These are phyloP conservation scores for Callaeas wilsoni DNA, from an alignment of 2,113 vertebrate species.

Conservation along the genomic window DNA sequence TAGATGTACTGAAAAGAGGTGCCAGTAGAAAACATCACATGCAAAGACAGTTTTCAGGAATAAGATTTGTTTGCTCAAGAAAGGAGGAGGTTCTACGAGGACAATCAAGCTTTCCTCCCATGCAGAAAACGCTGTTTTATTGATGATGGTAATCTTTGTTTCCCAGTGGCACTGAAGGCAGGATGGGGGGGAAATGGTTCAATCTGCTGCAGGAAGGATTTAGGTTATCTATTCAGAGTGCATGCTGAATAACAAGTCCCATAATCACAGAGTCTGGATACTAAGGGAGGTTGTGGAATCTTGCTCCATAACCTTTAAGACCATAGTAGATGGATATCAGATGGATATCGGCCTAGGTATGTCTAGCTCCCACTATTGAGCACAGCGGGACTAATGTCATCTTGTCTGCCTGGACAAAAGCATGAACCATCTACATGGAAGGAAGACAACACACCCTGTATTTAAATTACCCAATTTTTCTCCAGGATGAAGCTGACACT, in stretches of 20 bases:
- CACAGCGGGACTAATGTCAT: background rate
- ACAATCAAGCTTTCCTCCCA: background rate
- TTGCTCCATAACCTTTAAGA: background rate
- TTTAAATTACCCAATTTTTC: background rate
- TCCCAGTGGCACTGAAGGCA: background rate
- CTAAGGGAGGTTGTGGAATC: background rate
- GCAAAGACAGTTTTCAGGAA: background rate
- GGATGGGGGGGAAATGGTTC: fast-evolving
- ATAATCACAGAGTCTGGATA: background rate
- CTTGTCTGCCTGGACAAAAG: background rate
- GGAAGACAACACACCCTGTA: background rate
- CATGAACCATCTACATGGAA: background rate
- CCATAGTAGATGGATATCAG: background rate
- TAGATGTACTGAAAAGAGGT: background rate
- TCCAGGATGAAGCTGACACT: background rate
- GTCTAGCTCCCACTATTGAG: background rate
- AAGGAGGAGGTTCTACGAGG: background rate
- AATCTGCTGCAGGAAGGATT: background rate
- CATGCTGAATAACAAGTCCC: background rate
- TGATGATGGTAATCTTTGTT: background rate
- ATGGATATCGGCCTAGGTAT: background rate
- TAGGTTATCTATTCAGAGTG: background rate
- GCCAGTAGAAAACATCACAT: background rate
- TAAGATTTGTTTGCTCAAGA: background rate
- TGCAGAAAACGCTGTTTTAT: background rate